phyloP scores from a whole-genome alignment of 2,797 vertebrate genomes.

The Ispidina picta region DNA sequence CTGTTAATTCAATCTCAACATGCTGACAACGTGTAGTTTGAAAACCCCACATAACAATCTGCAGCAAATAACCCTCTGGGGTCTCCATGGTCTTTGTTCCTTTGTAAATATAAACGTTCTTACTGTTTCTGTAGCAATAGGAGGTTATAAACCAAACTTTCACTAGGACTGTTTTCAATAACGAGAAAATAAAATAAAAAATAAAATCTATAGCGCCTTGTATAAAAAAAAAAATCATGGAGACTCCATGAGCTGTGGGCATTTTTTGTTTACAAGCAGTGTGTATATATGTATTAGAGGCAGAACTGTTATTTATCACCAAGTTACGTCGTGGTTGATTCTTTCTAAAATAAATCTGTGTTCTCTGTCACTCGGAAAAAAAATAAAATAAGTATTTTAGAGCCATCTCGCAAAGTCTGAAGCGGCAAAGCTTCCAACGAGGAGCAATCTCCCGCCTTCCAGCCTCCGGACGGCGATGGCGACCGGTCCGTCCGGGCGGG shows the following conservation, averaged over 20 bases:
- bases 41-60: conserved; percentile 41
- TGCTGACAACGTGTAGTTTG: conserved; percentile 32
- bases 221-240: conserved; percentile 66
- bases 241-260: conserved; percentile 67
- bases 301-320: conserved; percentile 78
- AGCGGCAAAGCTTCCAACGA: conserved; percentile 23
- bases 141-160: conserved; percentile 75
- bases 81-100: conserved; percentile 67
- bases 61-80: conserved; percentile 59
- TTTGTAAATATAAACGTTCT: conserved; percentile 73
- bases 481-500: not conserved
- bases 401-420: conserved; percentile 28
- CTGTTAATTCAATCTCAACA: conserved; percentile 17
- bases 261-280: conserved; percentile 70
- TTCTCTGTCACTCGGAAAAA: conserved; percentile 41
- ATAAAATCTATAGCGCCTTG: conserved; percentile 64
- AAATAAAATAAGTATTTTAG: conserved; percentile 12
- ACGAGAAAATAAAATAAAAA: not conserved
- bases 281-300: conserved; percentile 75
- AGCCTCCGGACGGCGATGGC: not conserved
- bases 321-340: conserved; percentile 52
- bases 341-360: conserved; percentile 55
- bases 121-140: conserved; percentile 79
- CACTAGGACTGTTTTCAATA: conserved; percentile 74
- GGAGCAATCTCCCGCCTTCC: not conserved